phyloP scores from a whole-genome alignment of 2,797 vertebrate genomes.

The Galagoides demidoff region DNA sequence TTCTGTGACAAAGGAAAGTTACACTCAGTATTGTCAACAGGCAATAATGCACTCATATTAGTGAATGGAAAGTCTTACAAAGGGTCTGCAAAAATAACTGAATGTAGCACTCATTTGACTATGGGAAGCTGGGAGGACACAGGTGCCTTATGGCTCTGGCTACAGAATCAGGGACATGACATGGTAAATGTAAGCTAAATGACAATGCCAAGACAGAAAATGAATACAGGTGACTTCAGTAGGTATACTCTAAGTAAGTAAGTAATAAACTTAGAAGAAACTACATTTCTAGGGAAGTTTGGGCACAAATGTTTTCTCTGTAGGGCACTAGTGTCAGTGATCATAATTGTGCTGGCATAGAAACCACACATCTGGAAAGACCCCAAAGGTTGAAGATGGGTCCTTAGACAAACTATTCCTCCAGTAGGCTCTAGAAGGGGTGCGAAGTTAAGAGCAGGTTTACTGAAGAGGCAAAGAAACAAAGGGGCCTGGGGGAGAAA shows the following conservation, averaged over 20 bases:
- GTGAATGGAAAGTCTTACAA: neutral
- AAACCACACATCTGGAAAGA: neutral
- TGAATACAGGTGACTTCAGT: neutral
- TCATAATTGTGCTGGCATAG: neutral
- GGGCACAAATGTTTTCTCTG: constrained; percentile 8
- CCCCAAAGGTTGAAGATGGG: neutral
- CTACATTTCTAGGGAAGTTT: constrained; percentile 7
- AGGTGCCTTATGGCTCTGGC: neutral
- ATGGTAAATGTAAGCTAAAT: neutral
- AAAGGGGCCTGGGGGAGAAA: neutral
- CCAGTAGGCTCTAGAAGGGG: neutral
- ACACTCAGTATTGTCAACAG: neutral
- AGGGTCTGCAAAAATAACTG: neutral
- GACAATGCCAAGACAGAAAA: neutral
- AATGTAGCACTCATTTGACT: neutral
- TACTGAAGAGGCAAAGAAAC: neutral
- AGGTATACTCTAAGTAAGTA: neutral
- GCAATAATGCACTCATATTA: neutral
- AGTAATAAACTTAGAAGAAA: neutral
- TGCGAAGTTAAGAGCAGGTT: neutral
- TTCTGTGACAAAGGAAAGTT: constrained; percentile 29
- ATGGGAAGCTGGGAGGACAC: neutral
- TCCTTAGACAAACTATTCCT: neutral
- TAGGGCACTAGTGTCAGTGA: neutral
- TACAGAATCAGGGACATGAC: neutral